Percentiles rank a stretch among this genome's conserved stretches.
Conservation (phyloP, 2,797 vertebrate species). For the Sphenopsis melanotis region DNA sequence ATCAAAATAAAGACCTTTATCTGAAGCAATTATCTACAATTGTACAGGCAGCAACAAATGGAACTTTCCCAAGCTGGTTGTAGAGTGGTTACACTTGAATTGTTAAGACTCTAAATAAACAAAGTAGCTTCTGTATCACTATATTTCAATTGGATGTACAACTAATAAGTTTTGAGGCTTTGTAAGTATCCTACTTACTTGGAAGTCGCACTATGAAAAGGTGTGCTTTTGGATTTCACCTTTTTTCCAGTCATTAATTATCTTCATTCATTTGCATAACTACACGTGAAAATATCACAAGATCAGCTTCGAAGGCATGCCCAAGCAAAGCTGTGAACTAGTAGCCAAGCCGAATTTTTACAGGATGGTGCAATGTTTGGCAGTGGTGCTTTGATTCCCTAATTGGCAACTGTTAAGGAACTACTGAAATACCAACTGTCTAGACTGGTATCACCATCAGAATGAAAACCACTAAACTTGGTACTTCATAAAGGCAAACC, state of each 20-base stretch:
- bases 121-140: not conserved
- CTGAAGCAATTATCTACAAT: not conserved
- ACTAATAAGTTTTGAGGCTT: not conserved
- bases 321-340: not conserved
- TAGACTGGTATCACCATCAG: accelerated
- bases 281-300: not conserved
- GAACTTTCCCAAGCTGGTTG: not conserved
- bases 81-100: not conserved
- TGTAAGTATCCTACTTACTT: not conserved
- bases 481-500: not conserved
- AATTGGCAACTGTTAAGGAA: not conserved
- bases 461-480: not conserved
- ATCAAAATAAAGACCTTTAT: not conserved
- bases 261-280: not conserved
- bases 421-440: not conserved
- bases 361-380: not conserved
- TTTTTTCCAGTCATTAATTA: not conserved
- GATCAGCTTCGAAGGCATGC: not conserved
- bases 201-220: not conserved
- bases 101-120: not conserved
- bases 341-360: not conserved
- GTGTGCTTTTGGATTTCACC: not conserved
- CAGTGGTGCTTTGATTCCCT: not conserved
- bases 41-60: not conserved
- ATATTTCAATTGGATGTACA: not conserved